These are phyloP conservation scores for Polyommatus icarus DNA, from an alignment of 2,888 invertebrate genomes.

Conservation along the genomic window DNA sequence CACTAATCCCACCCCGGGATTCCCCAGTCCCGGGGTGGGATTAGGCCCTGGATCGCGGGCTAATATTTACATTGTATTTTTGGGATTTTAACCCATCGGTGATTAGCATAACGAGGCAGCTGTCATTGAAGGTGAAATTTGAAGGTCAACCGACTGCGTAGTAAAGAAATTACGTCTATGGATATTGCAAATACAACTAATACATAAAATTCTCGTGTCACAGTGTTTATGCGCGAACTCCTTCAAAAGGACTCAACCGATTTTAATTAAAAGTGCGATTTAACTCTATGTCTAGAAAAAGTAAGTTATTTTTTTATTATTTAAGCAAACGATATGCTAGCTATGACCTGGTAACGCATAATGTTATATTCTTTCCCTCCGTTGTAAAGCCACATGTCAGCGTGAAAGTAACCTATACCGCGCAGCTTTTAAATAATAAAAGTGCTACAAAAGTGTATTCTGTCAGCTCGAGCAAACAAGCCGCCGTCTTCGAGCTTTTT, in stretches of 20 bases:
- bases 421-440: conserved; percentile 18
- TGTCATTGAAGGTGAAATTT: background rate
- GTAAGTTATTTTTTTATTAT: too few species aligned
- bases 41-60: background rate
- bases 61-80: conserved; percentile 7
- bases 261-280: too few species aligned
- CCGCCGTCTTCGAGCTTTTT: conserved; percentile 17
- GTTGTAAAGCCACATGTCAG: background rate
- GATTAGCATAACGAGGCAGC: conserved; percentile 1
- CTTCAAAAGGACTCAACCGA: too few species aligned
- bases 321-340: too few species aligned
- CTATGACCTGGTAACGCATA: background rate
- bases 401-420: background rate
- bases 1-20: background rate
- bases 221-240: too few species aligned
- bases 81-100: background rate
- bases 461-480: conserved; percentile 20
- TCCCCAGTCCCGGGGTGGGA: background rate
- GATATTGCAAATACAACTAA: too few species aligned
- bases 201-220: too few species aligned
- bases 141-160: background rate
- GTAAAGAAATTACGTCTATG: background rate
- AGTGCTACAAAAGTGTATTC: conserved; percentile 1
- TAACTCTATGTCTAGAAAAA: too few species aligned
- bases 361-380: background rate